phyloP scores from a whole-genome alignment of 1,140 invertebrate species.

The Lasioglossum baleicum region DNA sequence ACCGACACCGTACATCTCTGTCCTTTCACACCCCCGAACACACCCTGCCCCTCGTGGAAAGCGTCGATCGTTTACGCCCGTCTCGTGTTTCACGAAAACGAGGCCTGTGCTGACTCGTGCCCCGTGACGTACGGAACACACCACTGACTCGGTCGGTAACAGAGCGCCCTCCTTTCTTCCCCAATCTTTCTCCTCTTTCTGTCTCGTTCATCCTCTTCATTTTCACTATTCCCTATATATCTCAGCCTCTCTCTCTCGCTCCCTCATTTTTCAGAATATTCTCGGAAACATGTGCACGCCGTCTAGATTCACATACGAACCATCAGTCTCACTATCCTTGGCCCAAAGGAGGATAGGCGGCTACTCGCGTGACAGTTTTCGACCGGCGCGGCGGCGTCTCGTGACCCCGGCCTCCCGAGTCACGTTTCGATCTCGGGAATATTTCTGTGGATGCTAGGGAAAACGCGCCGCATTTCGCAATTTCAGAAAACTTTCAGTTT shows the following conservation, averaged over 20 bases:
- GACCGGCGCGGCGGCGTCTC: constrained; percentile 27
- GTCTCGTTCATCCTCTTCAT: no score
- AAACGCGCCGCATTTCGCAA: no score
- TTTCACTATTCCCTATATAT: no score
- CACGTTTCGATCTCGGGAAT: constrained; percentile 49
- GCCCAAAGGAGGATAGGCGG: no score
- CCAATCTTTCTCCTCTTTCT: not conserved
- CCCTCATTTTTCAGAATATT: no score
- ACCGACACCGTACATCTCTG: not conserved
- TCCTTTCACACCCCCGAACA: not conserved
- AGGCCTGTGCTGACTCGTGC: constrained; percentile 15
- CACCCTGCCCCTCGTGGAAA: not conserved
- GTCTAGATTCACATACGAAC: no score
- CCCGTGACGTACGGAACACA: constrained; percentile 29
- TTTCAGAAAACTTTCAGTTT: no score
- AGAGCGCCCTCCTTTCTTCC: constrained; percentile 1
- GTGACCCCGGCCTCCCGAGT: not conserved
- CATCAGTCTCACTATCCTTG: not conserved
- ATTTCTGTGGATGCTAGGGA: not conserved
- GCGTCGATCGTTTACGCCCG: constrained; percentile 36
- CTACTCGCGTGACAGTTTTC: constrained; percentile 44
- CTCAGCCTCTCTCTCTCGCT: not conserved
- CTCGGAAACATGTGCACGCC: not conserved
- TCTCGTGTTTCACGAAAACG: constrained; percentile 30
- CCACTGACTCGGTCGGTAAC: constrained; percentile 53